Evolutionary conservation across 2,797 vertebrate genomes (phyloP).

Genomic region (Syndactyla subalaris): DNA sequence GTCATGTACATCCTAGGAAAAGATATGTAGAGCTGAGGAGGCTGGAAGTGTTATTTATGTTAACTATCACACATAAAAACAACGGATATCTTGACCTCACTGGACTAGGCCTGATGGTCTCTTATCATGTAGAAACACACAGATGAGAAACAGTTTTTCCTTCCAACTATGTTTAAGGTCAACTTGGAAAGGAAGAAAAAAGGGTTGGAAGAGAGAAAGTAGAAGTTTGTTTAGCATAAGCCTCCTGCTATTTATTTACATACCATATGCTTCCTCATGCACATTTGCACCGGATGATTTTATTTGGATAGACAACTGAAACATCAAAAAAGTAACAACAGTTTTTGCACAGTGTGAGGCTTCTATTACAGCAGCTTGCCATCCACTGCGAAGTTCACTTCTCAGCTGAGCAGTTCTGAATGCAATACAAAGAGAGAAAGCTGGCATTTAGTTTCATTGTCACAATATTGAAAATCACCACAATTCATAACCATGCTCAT

Average conservation of each 20-base stretch:
- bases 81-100: not conserved
- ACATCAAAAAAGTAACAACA: conserved; percentile 56
- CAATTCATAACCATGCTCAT: conserved; percentile 37
- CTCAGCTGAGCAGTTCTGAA: conserved; percentile 59
- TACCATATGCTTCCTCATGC: conserved; percentile 57
- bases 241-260: conserved; percentile 61
- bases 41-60: not conserved
- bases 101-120: not conserved
- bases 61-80: not conserved
- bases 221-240: conserved; percentile 32
- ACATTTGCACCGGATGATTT: conserved; percentile 33
- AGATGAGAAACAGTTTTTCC: not conserved
- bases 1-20: not conserved
- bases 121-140: not conserved
- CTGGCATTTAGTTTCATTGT: conserved; percentile 45
- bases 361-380: conserved; percentile 55
- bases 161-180: conserved; percentile 25
- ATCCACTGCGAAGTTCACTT: conserved; percentile 33
- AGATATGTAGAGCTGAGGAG: not conserved
- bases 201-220: not conserved
- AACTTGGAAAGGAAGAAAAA: not conserved
- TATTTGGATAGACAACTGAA: conserved; percentile 66
- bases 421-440: conserved; percentile 30
- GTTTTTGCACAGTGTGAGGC: conserved; percentile 54
- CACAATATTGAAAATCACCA: conserved; percentile 46